These are phyloP conservation scores for Triplophysa tibetana DNA, from an alignment of 2,113 vertebrate species.

Conservation along the genomic window DNA sequence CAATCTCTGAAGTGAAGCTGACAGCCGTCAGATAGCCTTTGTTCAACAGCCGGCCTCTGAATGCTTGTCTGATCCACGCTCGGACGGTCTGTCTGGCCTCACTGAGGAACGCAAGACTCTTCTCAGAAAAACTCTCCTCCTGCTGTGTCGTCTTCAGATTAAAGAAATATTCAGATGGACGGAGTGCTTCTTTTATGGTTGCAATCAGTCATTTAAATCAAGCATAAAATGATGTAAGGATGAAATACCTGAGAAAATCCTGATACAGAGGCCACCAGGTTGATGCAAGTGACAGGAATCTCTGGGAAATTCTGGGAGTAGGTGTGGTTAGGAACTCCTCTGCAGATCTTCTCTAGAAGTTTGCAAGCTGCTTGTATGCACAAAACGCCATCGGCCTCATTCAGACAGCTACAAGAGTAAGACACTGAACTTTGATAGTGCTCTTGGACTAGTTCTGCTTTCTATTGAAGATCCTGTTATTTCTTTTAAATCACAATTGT, in stretches of 20 bases:
- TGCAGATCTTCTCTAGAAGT: constrained; percentile 71
- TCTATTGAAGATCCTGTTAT: no score
- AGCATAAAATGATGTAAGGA: constrained; percentile 18
- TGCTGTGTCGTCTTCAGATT: neutral
- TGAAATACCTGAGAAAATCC: constrained; percentile 48
- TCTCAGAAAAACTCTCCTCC: constrained; percentile 3
- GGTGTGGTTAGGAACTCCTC: neutral
- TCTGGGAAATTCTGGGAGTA: neutral
- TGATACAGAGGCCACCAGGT: constrained; percentile 63
- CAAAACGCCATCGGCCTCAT: constrained; percentile 56
- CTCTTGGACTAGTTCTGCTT: no score
- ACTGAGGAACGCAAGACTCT: constrained; percentile 37
- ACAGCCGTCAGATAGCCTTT: neutral
- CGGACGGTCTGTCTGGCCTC: constrained; percentile 54
- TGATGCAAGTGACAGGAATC: constrained; percentile 65
- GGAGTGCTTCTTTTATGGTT: neutral
- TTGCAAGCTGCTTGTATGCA: constrained; percentile 62
- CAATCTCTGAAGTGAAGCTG: constrained; percentile 52
- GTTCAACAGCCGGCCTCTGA: constrained; percentile 50
- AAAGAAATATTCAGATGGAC: neutral
- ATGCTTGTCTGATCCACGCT: constrained; percentile 61
- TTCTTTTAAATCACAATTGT: no score
- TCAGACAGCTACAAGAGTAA: constrained; percentile 51
- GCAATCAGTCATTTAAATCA: neutral
- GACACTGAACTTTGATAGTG: no score